These are phyloP conservation scores for Polyploca ridens DNA, from an alignment of 2,888 invertebrate genomes.

Conservation along the genomic window DNA sequence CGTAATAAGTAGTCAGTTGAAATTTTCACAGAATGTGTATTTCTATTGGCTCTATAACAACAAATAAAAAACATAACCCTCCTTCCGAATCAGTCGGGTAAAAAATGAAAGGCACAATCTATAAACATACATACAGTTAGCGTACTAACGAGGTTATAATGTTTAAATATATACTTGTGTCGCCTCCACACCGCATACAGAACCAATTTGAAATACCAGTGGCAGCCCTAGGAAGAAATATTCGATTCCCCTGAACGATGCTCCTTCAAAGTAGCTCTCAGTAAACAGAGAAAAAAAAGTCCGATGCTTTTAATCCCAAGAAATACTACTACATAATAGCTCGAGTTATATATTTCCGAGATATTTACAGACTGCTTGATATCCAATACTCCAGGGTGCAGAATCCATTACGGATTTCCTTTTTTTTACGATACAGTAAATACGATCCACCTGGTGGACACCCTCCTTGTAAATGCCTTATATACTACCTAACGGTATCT, in stretches of 20 bases:
- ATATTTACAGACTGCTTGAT: background rate
- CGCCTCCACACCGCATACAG: too few species aligned
- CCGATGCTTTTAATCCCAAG: background rate
- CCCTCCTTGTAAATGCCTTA: background rate
- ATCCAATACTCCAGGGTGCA: conserved; percentile 5
- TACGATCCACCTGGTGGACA: conserved; percentile 1
- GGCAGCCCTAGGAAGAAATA: background rate
- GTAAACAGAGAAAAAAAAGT: background rate
- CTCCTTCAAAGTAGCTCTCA: background rate
- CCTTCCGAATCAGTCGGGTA: too few species aligned
- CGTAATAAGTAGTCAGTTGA: too few species aligned
- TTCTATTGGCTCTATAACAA: too few species aligned
- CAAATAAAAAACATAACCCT: too few species aligned
- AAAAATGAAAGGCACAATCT: too few species aligned
- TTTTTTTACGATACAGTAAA: conserved; percentile 2
- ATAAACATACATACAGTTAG: too few species aligned
- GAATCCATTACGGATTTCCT: conserved; percentile 10
- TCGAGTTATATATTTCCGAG: background rate
- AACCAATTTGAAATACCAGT: too few species aligned
- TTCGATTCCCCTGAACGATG: background rate
- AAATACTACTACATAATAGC: background rate
- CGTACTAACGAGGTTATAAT: too few species aligned
- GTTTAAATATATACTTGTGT: too few species aligned
- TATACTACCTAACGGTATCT: background rate
- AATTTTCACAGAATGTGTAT: too few species aligned